A percentile compares a stretch with the other conserved stretches of the same genome.
Conservation (phyloP, 2,797 vertebrate genomes). For the Tapera naevia region DNA sequence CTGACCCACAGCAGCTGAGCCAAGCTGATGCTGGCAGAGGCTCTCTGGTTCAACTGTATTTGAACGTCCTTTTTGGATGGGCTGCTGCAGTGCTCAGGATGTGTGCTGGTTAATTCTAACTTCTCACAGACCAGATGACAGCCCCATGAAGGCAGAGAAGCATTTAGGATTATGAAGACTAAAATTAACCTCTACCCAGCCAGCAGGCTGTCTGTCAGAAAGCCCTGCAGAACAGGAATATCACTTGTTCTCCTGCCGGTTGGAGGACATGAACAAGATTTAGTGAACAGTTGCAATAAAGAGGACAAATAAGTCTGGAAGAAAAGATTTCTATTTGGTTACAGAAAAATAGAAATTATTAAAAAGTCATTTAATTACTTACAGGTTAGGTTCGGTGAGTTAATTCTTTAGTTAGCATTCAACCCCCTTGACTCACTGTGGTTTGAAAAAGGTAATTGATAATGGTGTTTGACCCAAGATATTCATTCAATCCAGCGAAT, state of each 20-base stretch:
- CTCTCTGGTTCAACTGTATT: background rate
- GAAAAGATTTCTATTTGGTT: background rate
- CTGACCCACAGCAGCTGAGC: background rate
- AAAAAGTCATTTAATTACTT: background rate
- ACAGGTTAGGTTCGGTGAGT: background rate
- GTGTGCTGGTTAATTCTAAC: background rate
- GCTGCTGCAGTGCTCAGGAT: background rate
- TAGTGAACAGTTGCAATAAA: background rate
- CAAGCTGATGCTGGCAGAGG: background rate
- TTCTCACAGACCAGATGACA: background rate
- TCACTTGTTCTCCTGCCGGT: background rate
- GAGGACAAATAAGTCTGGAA: background rate
- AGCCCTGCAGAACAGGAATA: background rate
- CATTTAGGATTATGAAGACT: background rate
- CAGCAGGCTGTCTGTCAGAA: background rate
- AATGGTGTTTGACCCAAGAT: background rate
- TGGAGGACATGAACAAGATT: background rate
- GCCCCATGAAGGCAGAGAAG: background rate
- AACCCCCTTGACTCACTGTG: background rate
- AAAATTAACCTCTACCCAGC: slow-evolving; percentile 4
- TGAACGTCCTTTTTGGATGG: background rate
- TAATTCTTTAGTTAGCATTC: background rate
- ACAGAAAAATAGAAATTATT: background rate
- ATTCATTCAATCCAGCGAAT: background rate
- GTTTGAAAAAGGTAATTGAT: background rate